Conservation (phyloP, 2,113 vertebrate species). For the Ictalurus punctatus region DNA sequence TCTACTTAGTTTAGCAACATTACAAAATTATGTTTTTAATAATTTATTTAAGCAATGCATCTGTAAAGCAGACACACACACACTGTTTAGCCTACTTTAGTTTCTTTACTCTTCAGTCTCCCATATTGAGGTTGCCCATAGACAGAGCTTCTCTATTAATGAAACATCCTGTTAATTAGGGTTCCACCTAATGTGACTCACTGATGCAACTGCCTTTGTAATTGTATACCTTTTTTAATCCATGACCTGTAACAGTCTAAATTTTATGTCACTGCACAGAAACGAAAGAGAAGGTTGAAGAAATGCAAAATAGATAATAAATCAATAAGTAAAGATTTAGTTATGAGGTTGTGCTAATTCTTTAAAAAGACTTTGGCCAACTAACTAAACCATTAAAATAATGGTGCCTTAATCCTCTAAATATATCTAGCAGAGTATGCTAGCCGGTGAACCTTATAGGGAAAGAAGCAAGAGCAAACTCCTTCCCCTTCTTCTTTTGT, state of each 20-base stretch:
- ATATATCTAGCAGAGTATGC: not conserved
- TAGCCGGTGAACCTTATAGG: not conserved
- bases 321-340: not conserved
- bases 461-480: not conserved
- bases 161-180: not conserved
- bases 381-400: not conserved
- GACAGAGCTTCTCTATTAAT: not conserved
- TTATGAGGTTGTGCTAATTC: not conserved
- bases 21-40: not conserved
- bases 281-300: not conserved
- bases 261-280: not conserved
- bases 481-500: not conserved
- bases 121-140: not conserved
- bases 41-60: not conserved
- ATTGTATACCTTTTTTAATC: not conserved
- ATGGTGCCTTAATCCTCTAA: not conserved
- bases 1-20: not conserved
- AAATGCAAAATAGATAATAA: not conserved
- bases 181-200: not conserved
- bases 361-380: not conserved
- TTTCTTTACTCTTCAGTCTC: not conserved
- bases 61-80: not conserved
- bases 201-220: not conserved
- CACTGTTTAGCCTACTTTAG: not conserved
- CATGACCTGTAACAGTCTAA: not conserved